These are phyloP conservation scores for Poecilia picta DNA, from an alignment of 2,797 vertebrate genomes.

Conservation along the genomic window DNA sequence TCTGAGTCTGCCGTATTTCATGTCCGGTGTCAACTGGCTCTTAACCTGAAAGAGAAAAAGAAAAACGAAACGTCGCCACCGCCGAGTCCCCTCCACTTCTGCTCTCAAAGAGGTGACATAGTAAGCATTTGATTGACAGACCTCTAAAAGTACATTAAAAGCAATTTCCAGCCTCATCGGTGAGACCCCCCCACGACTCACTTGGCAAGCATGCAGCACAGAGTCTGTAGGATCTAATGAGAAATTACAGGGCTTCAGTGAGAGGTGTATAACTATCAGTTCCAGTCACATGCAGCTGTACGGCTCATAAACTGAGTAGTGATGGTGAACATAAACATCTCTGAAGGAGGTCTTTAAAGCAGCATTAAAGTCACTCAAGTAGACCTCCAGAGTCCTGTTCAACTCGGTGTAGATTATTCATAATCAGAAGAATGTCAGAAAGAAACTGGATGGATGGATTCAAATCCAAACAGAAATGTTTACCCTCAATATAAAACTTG, in stretches of 20 bases:
- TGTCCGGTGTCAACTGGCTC: conserved; percentile 56
- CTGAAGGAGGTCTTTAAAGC: conserved; percentile 24
- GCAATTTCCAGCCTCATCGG: conserved; percentile 21
- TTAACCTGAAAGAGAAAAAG: conserved; percentile 31
- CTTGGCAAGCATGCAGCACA: conserved; percentile 20
- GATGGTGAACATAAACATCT: conserved; percentile 30
- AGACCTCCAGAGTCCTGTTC: background rate
- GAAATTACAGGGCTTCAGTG: conserved; percentile 31
- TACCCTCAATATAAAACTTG: background rate
- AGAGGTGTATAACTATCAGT: conserved; percentile 14
- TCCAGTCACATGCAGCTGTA: conserved; percentile 12
- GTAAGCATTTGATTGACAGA: conserved; percentile 22
- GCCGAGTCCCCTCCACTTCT: conserved; percentile 19
- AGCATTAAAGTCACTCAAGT: conserved; percentile 8
- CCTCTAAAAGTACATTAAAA: conserved; percentile 17
- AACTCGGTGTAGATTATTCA: background rate
- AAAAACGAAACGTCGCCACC: background rate
- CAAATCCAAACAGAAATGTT: too few species aligned
- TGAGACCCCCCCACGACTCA: conserved; percentile 21
- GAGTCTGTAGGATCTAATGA: conserved; percentile 29
- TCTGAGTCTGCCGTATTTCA: conserved; percentile 50
- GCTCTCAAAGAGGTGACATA: conserved; percentile 8
- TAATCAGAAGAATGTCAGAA: background rate
- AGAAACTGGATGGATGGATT: background rate
- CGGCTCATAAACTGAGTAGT: conserved; percentile 24